Evolutionary conservation across 2,113 vertebrate genomes (phyloP).

Genomic region (Bostrychus sinensis): DNA sequence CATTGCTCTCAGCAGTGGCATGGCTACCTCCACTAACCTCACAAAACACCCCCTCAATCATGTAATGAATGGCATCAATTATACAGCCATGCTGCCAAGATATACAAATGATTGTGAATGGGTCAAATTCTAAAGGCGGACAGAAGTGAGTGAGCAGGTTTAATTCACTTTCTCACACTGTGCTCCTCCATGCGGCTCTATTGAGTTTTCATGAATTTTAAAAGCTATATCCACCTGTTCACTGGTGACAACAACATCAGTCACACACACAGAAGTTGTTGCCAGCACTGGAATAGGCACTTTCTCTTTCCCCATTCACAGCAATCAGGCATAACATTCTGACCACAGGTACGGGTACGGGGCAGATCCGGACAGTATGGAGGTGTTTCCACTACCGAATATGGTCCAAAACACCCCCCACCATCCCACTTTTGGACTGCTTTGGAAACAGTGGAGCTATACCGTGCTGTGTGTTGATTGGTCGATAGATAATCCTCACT

Average conservation of each 20-base stretch:
- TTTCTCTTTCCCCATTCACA: not conserved
- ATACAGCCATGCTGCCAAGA: constrained; percentile 50
- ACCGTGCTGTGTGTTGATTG: no score
- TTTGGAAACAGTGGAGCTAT: no score
- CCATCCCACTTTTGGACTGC: no score
- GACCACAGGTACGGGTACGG: not conserved
- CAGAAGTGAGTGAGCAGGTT: constrained; percentile 25
- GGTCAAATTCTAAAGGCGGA: constrained; percentile 58
- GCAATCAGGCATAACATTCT: not conserved
- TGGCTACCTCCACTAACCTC: constrained; percentile 55
- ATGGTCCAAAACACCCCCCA: no score
- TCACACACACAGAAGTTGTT: constrained; percentile 22
- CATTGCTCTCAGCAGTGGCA: constrained; percentile 60
- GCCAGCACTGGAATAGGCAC: not conserved
- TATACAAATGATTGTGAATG: constrained; percentile 60
- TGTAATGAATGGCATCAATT: constrained; percentile 72
- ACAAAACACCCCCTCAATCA: constrained; percentile 58
- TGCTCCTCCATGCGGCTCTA: constrained; percentile 25
- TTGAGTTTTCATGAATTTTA: constrained; percentile 59
- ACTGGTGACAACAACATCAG: constrained; percentile 51
- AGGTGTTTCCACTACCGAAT: no score
- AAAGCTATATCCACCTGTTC: constrained; percentile 52
- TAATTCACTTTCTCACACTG: constrained; percentile 35
- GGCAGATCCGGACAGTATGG: no score
- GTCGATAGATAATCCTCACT: no score